Conservation (phyloP, 2,113 vertebrate species). For the Sturnira hondurensis region DNA sequence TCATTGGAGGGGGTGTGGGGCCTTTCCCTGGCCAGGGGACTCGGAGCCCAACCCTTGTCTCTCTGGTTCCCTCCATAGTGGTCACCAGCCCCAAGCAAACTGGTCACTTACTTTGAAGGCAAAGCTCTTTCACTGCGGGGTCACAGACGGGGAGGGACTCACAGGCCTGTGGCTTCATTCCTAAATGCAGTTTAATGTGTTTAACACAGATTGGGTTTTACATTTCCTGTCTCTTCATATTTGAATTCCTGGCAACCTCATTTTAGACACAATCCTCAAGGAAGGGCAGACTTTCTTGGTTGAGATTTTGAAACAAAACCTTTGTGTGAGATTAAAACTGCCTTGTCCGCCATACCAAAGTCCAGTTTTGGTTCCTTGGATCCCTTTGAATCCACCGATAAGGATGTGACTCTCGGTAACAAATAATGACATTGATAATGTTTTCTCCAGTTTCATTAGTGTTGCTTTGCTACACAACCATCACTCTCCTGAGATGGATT, state of each 20-base stretch:
- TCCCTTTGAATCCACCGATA: background rate
- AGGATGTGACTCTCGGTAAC: background rate
- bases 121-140: background rate
- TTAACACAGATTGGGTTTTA: background rate
- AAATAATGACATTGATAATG: background rate
- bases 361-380: background rate
- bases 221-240: background rate
- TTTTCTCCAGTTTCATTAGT: background rate
- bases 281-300: background rate
- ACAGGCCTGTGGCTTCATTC: background rate
- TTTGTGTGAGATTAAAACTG: slow-evolving; percentile 1
- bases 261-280: background rate
- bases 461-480: background rate
- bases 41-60: background rate
- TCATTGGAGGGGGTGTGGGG: background rate
- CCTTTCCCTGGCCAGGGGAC: background rate
- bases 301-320: background rate
- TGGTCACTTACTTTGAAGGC: background rate
- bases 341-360: background rate
- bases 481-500: background rate
- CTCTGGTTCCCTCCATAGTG: background rate
- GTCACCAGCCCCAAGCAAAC: background rate
- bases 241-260: background rate
- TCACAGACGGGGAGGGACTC: background rate
- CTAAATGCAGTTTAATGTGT: background rate